Percentiles rank a stretch among this genome's conserved stretches.
phyloP scores from a whole-genome alignment of 2,113 vertebrate species.

The Tonatia bakeri region DNA sequence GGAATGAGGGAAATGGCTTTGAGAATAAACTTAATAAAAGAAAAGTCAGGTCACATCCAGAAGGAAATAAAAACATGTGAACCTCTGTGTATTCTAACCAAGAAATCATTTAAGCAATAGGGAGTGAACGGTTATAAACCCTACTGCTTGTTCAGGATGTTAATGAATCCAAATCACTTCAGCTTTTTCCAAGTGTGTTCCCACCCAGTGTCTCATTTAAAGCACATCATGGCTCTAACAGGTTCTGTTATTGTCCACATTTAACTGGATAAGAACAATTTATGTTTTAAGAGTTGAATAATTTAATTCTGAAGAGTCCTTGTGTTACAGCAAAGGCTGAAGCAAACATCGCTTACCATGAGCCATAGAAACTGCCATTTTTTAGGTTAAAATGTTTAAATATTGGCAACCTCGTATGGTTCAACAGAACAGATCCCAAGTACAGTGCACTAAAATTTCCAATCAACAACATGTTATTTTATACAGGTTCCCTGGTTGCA shows the following conservation, averaged over 20 bases:
- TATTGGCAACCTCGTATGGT: not conserved
- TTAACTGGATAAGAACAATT: not conserved
- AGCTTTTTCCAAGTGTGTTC: not conserved
- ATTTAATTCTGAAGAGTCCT: not conserved
- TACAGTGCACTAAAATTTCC: not conserved
- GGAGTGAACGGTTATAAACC: not conserved
- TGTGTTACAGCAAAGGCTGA: not conserved
- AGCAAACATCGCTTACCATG: not conserved
- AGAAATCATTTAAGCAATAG: slow-evolving; percentile 68
- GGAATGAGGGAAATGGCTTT: slow-evolving; percentile 40
- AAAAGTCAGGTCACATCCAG: slow-evolving; percentile 58
- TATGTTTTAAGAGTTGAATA: not conserved
- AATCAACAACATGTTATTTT: slow-evolving; percentile 56
- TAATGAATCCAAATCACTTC: not conserved
- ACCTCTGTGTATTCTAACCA: slow-evolving; percentile 59
- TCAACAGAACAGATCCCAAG: not conserved
- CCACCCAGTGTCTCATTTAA: not conserved
- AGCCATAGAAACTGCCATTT: not conserved
- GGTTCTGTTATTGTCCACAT: not conserved
- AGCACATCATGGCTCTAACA: not conserved
- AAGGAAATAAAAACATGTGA: slow-evolving; percentile 64
- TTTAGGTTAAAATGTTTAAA: slow-evolving; percentile 19
- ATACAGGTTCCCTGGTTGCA: slow-evolving; percentile 51
- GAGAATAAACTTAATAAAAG: slow-evolving; percentile 47
- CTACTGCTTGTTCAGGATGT: not conserved